Conservation (phyloP, 2,113 vertebrate species). For the Phainopepla nitens region DNA sequence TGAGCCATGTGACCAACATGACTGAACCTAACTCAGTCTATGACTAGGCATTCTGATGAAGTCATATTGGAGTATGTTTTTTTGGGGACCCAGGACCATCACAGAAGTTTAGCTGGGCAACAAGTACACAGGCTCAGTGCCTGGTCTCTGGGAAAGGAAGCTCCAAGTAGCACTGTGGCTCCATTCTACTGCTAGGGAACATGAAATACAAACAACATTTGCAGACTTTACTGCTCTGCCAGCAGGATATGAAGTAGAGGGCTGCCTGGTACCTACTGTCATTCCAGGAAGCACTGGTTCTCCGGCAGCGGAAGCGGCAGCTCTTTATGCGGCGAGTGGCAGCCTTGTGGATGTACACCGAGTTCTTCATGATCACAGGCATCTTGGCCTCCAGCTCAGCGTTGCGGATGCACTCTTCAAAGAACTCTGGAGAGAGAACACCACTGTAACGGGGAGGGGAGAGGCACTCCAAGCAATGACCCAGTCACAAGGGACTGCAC, state of each 20-base stretch:
- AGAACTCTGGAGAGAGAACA: conserved; percentile 79
- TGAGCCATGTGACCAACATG: fast-evolving
- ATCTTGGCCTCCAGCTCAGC: conserved; percentile 96
- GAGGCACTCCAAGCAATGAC: neutral
- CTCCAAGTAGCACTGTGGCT: neutral
- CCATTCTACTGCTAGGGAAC: neutral
- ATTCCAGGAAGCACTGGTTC: conserved; percentile 80
- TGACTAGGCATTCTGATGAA: neutral
- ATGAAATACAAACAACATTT: neutral
- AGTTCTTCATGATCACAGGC: conserved; percentile 97
- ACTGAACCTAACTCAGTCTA: neutral
- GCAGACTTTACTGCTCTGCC: neutral
- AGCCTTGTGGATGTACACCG: conserved; percentile 93
- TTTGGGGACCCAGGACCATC: neutral
- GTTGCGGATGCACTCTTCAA: conserved; percentile 94
- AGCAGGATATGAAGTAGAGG: fast-evolving
- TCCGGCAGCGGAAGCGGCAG: conserved; percentile 87
- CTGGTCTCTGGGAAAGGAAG: neutral
- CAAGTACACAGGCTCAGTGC: neutral
- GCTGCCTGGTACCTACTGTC: conserved; percentile 36
- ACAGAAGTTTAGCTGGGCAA: neutral
- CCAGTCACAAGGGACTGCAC: neutral
- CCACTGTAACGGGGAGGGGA: neutral
- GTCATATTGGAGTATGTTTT: neutral
- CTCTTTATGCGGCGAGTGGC: conserved; percentile 94